Conservation (phyloP, 1,140 invertebrate genomes). For the Drosophila nannoptera region DNA sequence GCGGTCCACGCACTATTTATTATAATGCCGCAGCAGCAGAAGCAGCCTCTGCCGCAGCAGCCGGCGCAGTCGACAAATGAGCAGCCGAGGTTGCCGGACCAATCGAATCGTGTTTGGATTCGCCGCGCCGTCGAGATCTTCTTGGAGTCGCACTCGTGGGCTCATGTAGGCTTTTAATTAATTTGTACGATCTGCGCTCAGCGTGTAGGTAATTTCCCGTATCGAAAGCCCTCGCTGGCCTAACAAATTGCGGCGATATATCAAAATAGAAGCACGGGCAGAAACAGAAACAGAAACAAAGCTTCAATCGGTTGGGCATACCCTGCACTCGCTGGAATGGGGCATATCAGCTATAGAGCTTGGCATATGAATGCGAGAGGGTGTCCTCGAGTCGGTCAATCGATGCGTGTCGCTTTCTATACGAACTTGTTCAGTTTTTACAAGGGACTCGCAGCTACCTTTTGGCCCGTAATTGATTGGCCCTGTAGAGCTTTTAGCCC, state of each 20-base stretch:
- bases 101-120: conserved; percentile 59
- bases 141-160: conserved; percentile 38
- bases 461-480: conserved; percentile 70
- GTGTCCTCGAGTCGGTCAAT: not conserved
- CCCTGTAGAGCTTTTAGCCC: conserved; percentile 34
- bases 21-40: too few species aligned
- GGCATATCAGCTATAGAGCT: too few species aligned
- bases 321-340: not conserved
- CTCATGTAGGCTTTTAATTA: conserved; percentile 63
- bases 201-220: conserved; percentile 71
- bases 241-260: conserved; percentile 71
- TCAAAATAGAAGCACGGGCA: conserved; percentile 47
- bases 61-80: conserved; percentile 44
- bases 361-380: not conserved
- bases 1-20: conserved; percentile 67
- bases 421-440: conserved; percentile 22
- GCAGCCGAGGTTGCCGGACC: conserved; percentile 46
- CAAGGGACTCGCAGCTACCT: conserved; percentile 42
- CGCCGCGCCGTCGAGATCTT: conserved; percentile 33
- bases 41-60: conserved; percentile 19
- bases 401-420: conserved; percentile 4
- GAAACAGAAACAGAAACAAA: conserved; percentile 22
- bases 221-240: conserved; percentile 58
- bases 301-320: conserved; percentile 32
- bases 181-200: conserved; percentile 69